phyloP scores from a whole-genome alignment of 2,797 vertebrate genomes.

The Petrocephalus sullivani region DNA sequence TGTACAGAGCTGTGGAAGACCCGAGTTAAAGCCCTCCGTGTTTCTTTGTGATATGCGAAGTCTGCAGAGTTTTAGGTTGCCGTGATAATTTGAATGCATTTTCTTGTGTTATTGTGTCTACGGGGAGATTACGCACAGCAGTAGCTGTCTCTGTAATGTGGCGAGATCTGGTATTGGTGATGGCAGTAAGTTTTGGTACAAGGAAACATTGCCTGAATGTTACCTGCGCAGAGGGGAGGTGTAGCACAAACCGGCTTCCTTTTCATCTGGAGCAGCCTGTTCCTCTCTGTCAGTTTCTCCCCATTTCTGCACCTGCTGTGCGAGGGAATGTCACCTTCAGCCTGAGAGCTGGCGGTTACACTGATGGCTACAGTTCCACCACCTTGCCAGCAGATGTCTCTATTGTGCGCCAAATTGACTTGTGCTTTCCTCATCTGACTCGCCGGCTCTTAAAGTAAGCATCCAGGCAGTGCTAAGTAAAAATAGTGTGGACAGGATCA shows the following conservation, averaged over 20 bases:
- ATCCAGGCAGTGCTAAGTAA: background rate
- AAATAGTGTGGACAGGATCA: background rate
- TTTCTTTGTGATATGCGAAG: constrained; percentile 73
- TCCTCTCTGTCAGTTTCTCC: constrained; percentile 34
- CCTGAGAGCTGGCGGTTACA: background rate
- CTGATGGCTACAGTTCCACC: background rate
- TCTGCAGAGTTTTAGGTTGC: constrained; percentile 32
- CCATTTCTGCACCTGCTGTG: constrained; percentile 31
- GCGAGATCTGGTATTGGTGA: constrained; percentile 34
- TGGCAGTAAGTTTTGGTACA: constrained; percentile 44
- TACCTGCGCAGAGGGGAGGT: constrained; percentile 42
- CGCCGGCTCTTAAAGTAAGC: background rate
- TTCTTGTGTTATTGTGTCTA: constrained; percentile 32
- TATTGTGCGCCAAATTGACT: background rate
- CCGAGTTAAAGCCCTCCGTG: constrained; percentile 63
- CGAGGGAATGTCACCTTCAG: constrained; percentile 20
- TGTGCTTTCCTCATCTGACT: background rate
- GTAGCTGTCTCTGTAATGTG: constrained; percentile 36
- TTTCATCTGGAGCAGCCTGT: constrained; percentile 18
- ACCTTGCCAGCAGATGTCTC: constrained; percentile 9
- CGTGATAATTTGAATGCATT: constrained; percentile 25
- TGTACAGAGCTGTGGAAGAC: constrained; percentile 41
- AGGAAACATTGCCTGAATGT: constrained; percentile 45
- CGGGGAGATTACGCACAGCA: constrained; percentile 38
- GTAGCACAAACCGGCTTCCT: constrained; percentile 31